phyloP scores from a whole-genome alignment of 2,113 vertebrate genomes.

The Mobula birostris region DNA sequence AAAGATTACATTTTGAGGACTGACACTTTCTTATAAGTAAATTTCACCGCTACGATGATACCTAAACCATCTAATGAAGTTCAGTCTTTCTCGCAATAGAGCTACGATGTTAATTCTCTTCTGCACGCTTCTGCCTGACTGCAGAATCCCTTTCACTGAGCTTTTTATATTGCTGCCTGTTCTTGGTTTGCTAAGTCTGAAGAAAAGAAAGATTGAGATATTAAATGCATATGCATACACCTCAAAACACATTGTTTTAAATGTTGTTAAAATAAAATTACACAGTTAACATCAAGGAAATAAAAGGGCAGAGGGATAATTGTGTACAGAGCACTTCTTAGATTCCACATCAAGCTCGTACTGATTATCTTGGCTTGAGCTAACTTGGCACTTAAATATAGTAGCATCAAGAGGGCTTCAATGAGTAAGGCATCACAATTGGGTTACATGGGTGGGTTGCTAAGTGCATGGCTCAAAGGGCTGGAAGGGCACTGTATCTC shows the following conservation, averaged over 20 bases:
- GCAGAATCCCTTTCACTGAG: conserved; percentile 29
- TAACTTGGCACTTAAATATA: too few relatives aligned
- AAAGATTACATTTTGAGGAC: neutral
- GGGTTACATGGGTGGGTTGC: too few relatives aligned
- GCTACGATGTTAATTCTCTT: conserved; percentile 19
- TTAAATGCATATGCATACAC: neutral
- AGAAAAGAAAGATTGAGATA: conserved; percentile 24
- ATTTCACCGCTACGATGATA: neutral
- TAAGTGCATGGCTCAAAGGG: too few relatives aligned
- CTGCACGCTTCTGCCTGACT: conserved; percentile 13
- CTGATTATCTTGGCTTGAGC: neutral
- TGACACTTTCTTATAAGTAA: neutral
- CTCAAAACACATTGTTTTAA: neutral
- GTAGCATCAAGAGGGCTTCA: too few relatives aligned
- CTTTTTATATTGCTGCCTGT: conserved; percentile 30
- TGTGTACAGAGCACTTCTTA: neutral
- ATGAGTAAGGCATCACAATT: too few relatives aligned
- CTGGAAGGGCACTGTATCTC: too few relatives aligned
- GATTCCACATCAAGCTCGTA: neutral
- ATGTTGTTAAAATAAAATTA: neutral
- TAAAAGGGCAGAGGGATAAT: neutral
- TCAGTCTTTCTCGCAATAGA: conserved; percentile 27
- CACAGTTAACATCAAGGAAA: neutral
- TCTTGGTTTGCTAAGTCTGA: conserved; percentile 22
- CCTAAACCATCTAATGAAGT: conserved; percentile 35